Evolutionary conservation across 1,140 invertebrate genomes (phyloP), one percentile per base, ranked within the genome.

Genomic region (Dysdera silvatica): DNA sequence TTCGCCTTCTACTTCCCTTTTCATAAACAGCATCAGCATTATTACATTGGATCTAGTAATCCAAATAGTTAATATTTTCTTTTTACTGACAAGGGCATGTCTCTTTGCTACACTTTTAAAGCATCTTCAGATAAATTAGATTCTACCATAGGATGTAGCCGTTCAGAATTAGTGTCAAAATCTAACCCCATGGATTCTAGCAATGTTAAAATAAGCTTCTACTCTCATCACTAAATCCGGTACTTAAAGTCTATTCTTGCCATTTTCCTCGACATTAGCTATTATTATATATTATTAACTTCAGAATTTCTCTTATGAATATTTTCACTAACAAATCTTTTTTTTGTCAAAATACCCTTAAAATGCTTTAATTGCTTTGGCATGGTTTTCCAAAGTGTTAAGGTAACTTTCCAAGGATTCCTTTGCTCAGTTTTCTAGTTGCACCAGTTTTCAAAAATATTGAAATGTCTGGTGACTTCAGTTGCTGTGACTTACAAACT

Each of bases 251-350:
- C n/a, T 33, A 14, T 0, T 3, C 16, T 52, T 18, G 28, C 28
- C n/a, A n/a, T n/a, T n/a, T n/a, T n/a, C n/a, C 23, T 33, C 10
- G 2, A 18, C 29, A 33, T 52, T 52, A 24, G 49, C 14, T 12
- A 18, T 52, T 20, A n/a, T n/a, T n/a, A n/a, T n/a, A n/a, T n/a
- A n/a, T n/a, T n/a, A 52, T 52, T 52, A 33, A 52, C 23, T 33
- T 33, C 6, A 52, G 12, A 18, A 32, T 33, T 20, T 32, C 49
- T 16, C 24, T 31, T 5, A 52, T 31, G 8, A 18, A 52, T 10
- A 52, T 32, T 52, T 52, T 32, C 16, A 52, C n/a, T n/a, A n/a
- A n/a, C 12, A 32, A 52, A n/a, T 52, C 49, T 32, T 52, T 52
- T 4, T 52, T 33, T 16, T n/a, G n/a, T 32, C 49, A 18, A n/a